phyloP scores from a whole-genome alignment of 1,140 invertebrate species.

The Telenomus remus region DNA sequence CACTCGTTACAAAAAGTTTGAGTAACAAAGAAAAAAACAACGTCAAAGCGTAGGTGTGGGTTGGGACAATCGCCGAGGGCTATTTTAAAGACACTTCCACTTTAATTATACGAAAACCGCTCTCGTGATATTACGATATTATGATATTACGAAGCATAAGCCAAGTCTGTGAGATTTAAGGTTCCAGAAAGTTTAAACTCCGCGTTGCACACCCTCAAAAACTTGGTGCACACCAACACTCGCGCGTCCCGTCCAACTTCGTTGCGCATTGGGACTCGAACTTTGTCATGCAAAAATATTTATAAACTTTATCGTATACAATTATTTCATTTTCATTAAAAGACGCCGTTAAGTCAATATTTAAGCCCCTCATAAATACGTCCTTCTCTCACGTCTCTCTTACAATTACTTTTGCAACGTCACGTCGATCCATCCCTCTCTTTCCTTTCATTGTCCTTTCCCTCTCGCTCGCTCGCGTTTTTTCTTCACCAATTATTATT shows the following conservation, averaged over 20 bases:
- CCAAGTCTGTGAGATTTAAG: slow-evolving; percentile 64
- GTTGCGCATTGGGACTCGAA: slow-evolving; percentile 50
- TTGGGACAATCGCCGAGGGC: slow-evolving; percentile 67
- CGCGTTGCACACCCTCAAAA: slow-evolving; percentile 53
- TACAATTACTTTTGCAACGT: slow-evolving; percentile 10
- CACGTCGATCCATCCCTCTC: neutral
- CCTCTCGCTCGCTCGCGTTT: too few species aligned
- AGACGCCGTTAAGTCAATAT: slow-evolving; percentile 36
- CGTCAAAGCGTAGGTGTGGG: slow-evolving; percentile 51
- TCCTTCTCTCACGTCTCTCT: neutral
- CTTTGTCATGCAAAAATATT: slow-evolving; percentile 56
- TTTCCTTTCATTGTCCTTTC: neutral
- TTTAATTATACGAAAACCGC: slow-evolving; percentile 71
- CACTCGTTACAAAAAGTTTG: slow-evolving; percentile 7
- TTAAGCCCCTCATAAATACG: slow-evolving; percentile 13
- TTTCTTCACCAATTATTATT: slow-evolving; percentile 27
- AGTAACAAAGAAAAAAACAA: slow-evolving; percentile 51
- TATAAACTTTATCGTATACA: slow-evolving; percentile 57
- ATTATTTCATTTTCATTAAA: slow-evolving; percentile 50
- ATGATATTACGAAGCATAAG: slow-evolving; percentile 70
- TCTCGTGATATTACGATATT: slow-evolving; percentile 70
- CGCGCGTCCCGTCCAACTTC: slow-evolving; percentile 54
- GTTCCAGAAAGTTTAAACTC: slow-evolving; percentile 65
- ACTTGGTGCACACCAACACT: slow-evolving; percentile 48
- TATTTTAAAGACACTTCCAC: slow-evolving; percentile 72